Percentiles rank a stretch among this genome's conserved stretches.
Evolutionary conservation across 2,888 invertebrate species (phyloP).

Genomic region (Phasia obesa): DNA sequence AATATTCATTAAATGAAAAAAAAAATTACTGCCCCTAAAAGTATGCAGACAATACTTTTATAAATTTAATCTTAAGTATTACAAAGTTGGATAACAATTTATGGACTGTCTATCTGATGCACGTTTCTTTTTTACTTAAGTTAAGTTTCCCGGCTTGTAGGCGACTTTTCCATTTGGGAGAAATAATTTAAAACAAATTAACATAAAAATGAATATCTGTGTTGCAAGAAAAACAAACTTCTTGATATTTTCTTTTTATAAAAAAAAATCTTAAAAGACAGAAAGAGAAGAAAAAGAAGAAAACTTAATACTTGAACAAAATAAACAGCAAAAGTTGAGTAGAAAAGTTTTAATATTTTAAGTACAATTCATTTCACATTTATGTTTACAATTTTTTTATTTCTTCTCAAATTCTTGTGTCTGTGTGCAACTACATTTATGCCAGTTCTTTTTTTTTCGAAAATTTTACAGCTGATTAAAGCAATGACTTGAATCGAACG

Average conservation of each 20-base stretch:
- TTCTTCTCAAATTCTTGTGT: neutral
- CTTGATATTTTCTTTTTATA: slow-evolving; percentile 1
- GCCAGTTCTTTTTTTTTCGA: slow-evolving; percentile 44
- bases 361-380: slow-evolving; percentile 55
- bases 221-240: slow-evolving; percentile 13
- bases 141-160: neutral
- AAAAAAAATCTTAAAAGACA: neutral
- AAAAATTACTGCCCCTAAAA: slow-evolving; percentile 35
- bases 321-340: slow-evolving; percentile 33
- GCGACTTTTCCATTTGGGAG: neutral
- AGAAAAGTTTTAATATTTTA: slow-evolving; percentile 58
- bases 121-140: neutral
- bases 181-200: slow-evolving; percentile 34
- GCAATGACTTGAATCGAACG: slow-evolving; percentile 37
- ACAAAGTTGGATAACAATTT: slow-evolving; percentile 1
- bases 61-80: slow-evolving; percentile 6
- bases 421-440: slow-evolving; percentile 52
- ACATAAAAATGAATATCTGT: slow-evolving; percentile 13
- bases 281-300: neutral
- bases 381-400: slow-evolving; percentile 31
- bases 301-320: neutral
- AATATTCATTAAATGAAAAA: neutral
- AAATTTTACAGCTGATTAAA: slow-evolving; percentile 62
- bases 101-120: neutral
- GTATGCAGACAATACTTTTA: slow-evolving; percentile 23